Evolutionary conservation across 1,140 invertebrate species (phyloP).

Genomic region (Hermetia illucens): DNA sequence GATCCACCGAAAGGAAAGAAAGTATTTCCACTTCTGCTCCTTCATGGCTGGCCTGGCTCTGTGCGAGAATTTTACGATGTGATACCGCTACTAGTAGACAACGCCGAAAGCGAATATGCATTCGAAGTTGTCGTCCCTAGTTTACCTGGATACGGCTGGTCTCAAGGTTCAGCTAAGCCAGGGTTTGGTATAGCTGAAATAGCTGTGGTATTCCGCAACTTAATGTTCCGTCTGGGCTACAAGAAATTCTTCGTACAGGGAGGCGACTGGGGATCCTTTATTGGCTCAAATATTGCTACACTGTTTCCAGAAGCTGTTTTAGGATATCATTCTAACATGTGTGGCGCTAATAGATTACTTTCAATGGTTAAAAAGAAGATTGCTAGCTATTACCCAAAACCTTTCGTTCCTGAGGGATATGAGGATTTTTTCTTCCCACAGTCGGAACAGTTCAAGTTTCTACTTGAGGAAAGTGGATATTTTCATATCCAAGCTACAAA

Average conservation of each 20-base stretch:
- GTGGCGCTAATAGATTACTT: constrained; percentile 24
- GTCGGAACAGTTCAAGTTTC: constrained; percentile 25
- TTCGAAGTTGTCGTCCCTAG: constrained; percentile 70
- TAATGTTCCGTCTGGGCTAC: constrained; percentile 68
- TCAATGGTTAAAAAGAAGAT: constrained; percentile 22
- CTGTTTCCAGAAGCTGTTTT: constrained; percentile 53
- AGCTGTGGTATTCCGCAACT: constrained; percentile 58
- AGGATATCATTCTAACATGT: constrained; percentile 49
- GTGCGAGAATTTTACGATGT: constrained; percentile 75
- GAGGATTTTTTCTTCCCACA: constrained; percentile 47
- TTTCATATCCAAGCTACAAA: constrained; percentile 76
- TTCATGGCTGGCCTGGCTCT: constrained; percentile 88
- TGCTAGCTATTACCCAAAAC: constrained; percentile 35
- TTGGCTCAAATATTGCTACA: constrained; percentile 42
- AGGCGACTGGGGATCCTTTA: constrained; percentile 65
- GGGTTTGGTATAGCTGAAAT: constrained; percentile 48
- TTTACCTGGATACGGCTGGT: constrained; percentile 75
- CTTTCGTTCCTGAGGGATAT: constrained; percentile 40
- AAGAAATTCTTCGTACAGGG: constrained; percentile 66
- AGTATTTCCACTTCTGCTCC: constrained; percentile 54
- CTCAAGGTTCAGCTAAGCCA: constrained; percentile 45
- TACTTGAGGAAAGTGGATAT: constrained; percentile 64
- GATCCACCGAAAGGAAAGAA: constrained; percentile 30
- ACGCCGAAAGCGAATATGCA: constrained; percentile 43
- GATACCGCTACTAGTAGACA: constrained; percentile 49